These are phyloP conservation scores for Enteromius unitaeniatus DNA, from an alignment of 2,797 vertebrate species.

Conservation along the genomic window DNA sequence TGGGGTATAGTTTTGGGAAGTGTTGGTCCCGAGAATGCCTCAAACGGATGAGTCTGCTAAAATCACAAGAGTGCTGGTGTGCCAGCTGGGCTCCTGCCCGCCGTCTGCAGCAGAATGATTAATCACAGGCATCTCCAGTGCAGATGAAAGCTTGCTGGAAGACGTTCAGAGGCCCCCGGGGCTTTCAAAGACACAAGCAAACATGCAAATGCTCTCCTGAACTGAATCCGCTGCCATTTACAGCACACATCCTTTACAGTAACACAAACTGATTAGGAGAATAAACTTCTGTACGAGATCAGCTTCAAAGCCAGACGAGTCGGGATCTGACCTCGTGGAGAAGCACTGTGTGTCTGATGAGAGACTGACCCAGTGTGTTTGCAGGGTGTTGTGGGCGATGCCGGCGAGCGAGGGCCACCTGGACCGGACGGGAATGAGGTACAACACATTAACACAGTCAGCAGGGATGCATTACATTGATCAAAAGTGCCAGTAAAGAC, in stretches of 20 bases:
- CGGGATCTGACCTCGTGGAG: neutral
- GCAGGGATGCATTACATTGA: neutral
- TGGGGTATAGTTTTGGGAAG: neutral
- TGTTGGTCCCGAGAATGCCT: slow-evolving; percentile 11
- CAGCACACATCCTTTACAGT: neutral
- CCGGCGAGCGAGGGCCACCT: slow-evolving; percentile 87
- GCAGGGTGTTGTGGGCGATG: slow-evolving; percentile 88
- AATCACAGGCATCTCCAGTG: slow-evolving; percentile 44
- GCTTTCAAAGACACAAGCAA: slow-evolving; percentile 8
- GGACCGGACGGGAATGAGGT: slow-evolving; percentile 93
- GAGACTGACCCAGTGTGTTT: slow-evolving; percentile 32
- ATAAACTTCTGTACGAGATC: neutral
- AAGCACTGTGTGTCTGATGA: neutral
- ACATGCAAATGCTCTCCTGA: slow-evolving; percentile 10
- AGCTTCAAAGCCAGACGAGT: neutral
- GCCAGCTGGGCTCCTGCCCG: slow-evolving; percentile 70
- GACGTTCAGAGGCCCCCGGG: slow-evolving; percentile 45
- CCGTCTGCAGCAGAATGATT: slow-evolving; percentile 48
- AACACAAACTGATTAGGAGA: neutral
- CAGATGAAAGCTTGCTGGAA: slow-evolving; percentile 53
- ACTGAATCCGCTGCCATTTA: neutral
- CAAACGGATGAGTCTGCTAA: slow-evolving; percentile 60
- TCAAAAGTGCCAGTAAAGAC: neutral
- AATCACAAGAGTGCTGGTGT: slow-evolving; percentile 55
- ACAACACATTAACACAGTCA: slow-evolving; percentile 23